Conservation (phyloP, 1,140 invertebrate genomes). For the Oreohelix idahoensis region DNA sequence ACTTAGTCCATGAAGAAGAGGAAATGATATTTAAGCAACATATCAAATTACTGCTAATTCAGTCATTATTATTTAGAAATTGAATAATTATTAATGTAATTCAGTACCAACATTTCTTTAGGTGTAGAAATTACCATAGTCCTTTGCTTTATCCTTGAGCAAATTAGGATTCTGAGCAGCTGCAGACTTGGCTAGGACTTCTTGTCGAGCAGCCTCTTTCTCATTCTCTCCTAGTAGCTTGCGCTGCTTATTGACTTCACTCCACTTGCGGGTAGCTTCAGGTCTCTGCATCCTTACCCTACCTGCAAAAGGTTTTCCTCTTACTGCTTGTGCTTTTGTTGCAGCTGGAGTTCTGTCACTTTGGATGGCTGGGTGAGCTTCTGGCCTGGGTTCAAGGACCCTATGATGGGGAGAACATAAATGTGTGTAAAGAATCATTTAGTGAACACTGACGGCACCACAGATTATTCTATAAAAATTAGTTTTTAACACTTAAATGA, state of each 20-base stretch:
- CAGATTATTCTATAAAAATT: too few relatives aligned
- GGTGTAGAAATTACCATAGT: constrained; percentile 22
- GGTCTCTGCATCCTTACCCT: constrained; percentile 67
- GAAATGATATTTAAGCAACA: too few relatives aligned
- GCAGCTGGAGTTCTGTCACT: background rate
- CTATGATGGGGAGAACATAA: background rate
- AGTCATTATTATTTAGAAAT: too few relatives aligned
- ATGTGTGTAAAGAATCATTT: too few relatives aligned
- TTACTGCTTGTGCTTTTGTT: constrained; percentile 23
- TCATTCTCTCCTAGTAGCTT: constrained; percentile 26
- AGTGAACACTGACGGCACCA: too few relatives aligned
- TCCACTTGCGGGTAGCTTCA: constrained; percentile 60
- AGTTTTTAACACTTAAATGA: too few relatives aligned
- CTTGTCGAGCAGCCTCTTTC: constrained; percentile 17
- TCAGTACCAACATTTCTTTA: too few relatives aligned
- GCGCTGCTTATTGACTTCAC: constrained; percentile 16
- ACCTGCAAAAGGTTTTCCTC: constrained; percentile 58
- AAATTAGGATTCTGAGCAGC: constrained; percentile 17
- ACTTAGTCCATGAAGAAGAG: too few relatives aligned
- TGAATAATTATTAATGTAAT: too few relatives aligned
- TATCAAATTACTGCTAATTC: too few relatives aligned
- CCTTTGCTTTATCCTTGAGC: constrained; percentile 17
- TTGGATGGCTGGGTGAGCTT: background rate
- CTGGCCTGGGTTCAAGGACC: background rate
- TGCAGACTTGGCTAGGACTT: constrained; percentile 8